phyloP scores from a whole-genome alignment of 2,888 invertebrate genomes.

The Ptychoptera albimana region DNA sequence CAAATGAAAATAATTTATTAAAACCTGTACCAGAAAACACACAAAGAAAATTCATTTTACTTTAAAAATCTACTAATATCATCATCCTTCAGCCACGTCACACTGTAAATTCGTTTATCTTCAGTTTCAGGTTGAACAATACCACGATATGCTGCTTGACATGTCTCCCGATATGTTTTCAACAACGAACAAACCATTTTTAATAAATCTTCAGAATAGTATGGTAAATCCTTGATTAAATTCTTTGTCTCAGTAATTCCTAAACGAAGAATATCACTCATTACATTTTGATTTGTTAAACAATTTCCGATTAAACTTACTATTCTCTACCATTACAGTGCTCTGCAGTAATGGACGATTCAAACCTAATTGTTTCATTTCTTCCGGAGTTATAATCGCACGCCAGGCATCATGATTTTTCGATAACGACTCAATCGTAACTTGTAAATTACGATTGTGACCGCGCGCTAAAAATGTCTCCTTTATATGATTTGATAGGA shows the following conservation, averaged over 20 bases:
- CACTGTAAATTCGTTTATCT: slow-evolving; percentile 63
- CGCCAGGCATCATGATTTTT: slow-evolving; percentile 68
- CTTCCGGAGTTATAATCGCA: slow-evolving; percentile 51
- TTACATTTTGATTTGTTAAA: neutral
- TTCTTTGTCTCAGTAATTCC: slow-evolving; percentile 40
- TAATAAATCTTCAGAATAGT: slow-evolving; percentile 58
- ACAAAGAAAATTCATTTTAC: slow-evolving; percentile 28
- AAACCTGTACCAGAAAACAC: neutral
- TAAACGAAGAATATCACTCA: neutral
- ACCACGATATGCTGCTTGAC: slow-evolving; percentile 54
- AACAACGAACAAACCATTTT: slow-evolving; percentile 54
- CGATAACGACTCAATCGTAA: slow-evolving; percentile 49
- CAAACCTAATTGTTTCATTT: slow-evolving; percentile 42
- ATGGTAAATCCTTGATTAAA: slow-evolving; percentile 52
- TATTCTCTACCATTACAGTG: slow-evolving; percentile 52
- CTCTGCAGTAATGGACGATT: slow-evolving; percentile 52
- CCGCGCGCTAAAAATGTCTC: slow-evolving; percentile 71
- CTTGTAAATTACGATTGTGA: slow-evolving; percentile 35
- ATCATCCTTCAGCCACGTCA: slow-evolving; percentile 84
- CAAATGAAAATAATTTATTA: slow-evolving; percentile 8
- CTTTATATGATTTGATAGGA: slow-evolving; percentile 73
- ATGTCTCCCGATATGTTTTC: slow-evolving; percentile 55
- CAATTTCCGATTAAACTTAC: slow-evolving; percentile 26
- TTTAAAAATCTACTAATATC: slow-evolving; percentile 87
- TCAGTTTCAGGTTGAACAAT: slow-evolving; percentile 65